Conservation (phyloP, 2,797 vertebrate genomes). For the Sebastes glaucus region DNA sequence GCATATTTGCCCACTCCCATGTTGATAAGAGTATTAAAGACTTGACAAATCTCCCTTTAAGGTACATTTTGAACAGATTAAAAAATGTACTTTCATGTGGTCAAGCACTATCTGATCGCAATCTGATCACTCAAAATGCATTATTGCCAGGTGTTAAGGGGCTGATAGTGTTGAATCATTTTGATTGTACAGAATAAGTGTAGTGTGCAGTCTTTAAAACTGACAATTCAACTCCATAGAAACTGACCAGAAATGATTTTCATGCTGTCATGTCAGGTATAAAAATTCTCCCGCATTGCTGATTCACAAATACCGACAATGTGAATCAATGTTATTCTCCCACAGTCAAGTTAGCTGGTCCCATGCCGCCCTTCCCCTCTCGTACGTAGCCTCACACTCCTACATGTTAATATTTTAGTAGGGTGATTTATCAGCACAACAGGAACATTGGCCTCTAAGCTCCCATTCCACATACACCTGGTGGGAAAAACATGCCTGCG, state of each 20-base stretch:
- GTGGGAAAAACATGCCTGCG: conserved; percentile 47
- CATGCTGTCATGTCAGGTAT: background rate
- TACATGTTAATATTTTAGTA: conserved; percentile 80
- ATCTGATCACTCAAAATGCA: too few species aligned
- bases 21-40: too few species aligned
- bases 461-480: conserved; percentile 68
- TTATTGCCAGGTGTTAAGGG: too few species aligned
- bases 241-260: background rate
- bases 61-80: too few species aligned
- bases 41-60: too few species aligned
- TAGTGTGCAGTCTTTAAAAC: background rate
- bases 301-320: background rate
- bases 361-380: conserved; percentile 22
- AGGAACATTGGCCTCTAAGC: conserved; percentile 71
- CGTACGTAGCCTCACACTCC: conserved; percentile 46
- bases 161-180: background rate
- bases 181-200: background rate
- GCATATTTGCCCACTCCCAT: too few species aligned
- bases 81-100: too few species aligned
- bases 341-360: conserved; percentile 30
- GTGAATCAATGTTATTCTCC: conserved; percentile 39
- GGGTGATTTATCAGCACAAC: conserved; percentile 76
- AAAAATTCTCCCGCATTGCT: background rate
- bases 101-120: too few species aligned
- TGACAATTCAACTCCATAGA: conserved; percentile 1